Conservation (phyloP, 2,113 vertebrate species). For the Piprites chloris region DNA sequence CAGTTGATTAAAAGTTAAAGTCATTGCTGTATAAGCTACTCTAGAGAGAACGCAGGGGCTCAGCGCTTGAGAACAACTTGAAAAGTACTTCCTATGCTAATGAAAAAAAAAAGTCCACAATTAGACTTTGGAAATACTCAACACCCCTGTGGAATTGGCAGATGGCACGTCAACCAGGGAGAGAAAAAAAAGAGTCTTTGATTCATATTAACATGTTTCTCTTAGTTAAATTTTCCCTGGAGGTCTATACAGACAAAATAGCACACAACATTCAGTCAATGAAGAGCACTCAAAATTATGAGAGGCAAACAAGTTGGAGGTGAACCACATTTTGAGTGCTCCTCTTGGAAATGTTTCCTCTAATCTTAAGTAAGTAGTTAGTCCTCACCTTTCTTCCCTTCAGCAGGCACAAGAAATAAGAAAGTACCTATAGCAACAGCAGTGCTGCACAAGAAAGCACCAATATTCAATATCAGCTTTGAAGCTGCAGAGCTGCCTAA, state of each 20-base stretch:
- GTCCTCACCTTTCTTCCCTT: not conserved
- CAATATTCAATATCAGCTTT: not conserved
- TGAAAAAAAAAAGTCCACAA: not conserved
- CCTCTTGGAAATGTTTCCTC: constrained; percentile 10
- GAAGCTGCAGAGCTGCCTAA: not conserved
- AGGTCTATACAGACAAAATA: constrained; percentile 1
- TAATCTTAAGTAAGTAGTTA: not conserved
- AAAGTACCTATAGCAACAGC: not conserved
- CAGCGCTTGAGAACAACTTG: not conserved
- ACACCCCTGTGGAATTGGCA: not conserved
- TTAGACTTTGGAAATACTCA: not conserved
- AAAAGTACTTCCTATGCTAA: not conserved
- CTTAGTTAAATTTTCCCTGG: constrained; percentile 30
- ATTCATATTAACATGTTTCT: constrained; percentile 8
- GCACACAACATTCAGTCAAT: constrained; percentile 21
- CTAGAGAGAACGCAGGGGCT: not conserved
- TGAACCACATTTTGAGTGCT: constrained; percentile 5
- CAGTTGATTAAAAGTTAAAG: constrained; percentile 4
- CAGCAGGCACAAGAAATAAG: not conserved
- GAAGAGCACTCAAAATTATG: constrained; percentile 38
- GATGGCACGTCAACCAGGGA: not conserved
- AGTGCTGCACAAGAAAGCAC: not conserved
- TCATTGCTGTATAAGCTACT: accelerated
- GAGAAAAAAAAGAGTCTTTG: not conserved
- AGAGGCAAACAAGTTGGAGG: constrained; percentile 45